These are phyloP conservation scores for Porites australiensis DNA, from an alignment of 64 coral and sea anemone genomes.

Conservation along the genomic window DNA sequence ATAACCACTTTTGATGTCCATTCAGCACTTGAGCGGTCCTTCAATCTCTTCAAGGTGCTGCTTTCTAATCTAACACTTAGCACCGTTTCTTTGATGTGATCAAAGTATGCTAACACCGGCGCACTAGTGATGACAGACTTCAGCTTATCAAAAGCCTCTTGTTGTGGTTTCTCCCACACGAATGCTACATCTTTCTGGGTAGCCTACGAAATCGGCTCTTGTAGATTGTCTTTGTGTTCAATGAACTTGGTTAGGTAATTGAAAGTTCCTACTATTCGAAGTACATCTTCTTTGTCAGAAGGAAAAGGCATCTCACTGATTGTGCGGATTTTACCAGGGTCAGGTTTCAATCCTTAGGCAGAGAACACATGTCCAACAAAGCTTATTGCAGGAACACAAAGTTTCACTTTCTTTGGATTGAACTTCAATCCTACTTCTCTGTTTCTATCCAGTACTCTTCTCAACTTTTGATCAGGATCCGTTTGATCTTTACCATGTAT, in stretches of 20 bases:
- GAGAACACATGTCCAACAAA: background rate
- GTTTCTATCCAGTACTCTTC: no score
- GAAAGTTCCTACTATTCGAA: background rate
- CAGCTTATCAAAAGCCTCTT: slow-evolving; percentile 9
- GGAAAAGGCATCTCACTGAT: background rate
- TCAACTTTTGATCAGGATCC: no score
- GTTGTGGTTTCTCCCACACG: background rate
- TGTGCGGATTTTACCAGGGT: background rate
- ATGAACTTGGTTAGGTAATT: background rate
- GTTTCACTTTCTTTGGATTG: background rate
- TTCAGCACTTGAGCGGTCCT: slow-evolving; percentile 13
- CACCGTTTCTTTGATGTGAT: background rate
- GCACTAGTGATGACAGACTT: slow-evolving; percentile 36
- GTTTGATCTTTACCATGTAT: no score
- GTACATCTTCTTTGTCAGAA: background rate
- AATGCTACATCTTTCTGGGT: slow-evolving; percentile 13
- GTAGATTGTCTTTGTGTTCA: slow-evolving; percentile 4
- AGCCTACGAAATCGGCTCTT: background rate
- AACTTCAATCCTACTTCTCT: no score
- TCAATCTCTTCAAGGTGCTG: slow-evolving; percentile 23
- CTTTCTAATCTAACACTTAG: background rate
- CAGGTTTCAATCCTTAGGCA: background rate
- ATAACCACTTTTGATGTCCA: slow-evolving; percentile 46
- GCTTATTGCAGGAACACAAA: background rate
- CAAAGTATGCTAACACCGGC: background rate